Evolutionary conservation across 1,140 invertebrate species (phyloP).

Genomic region (Caenorhabditis briggsae): DNA sequence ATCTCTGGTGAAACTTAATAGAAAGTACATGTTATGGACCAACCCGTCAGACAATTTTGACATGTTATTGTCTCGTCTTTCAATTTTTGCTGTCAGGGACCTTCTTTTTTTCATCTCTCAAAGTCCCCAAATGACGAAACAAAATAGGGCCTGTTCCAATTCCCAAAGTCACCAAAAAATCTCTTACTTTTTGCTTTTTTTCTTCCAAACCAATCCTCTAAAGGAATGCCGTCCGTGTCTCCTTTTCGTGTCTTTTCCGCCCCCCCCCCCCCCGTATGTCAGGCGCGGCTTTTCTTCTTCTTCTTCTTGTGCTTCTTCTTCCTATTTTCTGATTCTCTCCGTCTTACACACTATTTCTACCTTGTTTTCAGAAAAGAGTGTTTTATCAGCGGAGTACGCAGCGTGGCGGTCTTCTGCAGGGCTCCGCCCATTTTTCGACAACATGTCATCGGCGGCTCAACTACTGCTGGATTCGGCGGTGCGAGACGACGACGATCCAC

Average conservation of each 20-base stretch:
- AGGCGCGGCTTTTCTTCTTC: conserved; percentile 21
- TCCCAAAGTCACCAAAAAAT: conserved; percentile 51
- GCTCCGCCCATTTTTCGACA: conserved; percentile 44
- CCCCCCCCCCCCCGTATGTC: conserved; percentile 24
- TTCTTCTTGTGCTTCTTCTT: too few relatives aligned
- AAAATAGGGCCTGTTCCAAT: conserved; percentile 5
- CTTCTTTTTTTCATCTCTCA: not conserved
- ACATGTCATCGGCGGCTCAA: conserved; percentile 47
- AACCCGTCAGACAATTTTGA: not conserved
- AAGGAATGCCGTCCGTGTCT: conserved; percentile 47
- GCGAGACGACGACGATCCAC: conserved; percentile 49
- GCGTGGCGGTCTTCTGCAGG: conserved; percentile 22
- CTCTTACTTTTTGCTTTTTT: conserved; percentile 41
- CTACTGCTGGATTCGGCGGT: conserved; percentile 45
- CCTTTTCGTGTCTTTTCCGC: not conserved
- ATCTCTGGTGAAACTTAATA: not conserved
- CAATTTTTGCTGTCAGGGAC: not conserved
- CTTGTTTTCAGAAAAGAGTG: conserved; percentile 35
- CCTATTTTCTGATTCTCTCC: not conserved
- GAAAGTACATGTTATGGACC: conserved; percentile 4
- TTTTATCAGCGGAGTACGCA: conserved; percentile 45
- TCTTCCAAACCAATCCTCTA: conserved; percentile 29
- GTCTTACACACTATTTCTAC: not conserved
- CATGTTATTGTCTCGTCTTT: conserved; percentile 25
- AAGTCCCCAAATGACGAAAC: conserved; percentile 52